Base-by-base conservation (phyloP, 2,797 vertebrate genomes). In the Psittacula echo region DNA sequence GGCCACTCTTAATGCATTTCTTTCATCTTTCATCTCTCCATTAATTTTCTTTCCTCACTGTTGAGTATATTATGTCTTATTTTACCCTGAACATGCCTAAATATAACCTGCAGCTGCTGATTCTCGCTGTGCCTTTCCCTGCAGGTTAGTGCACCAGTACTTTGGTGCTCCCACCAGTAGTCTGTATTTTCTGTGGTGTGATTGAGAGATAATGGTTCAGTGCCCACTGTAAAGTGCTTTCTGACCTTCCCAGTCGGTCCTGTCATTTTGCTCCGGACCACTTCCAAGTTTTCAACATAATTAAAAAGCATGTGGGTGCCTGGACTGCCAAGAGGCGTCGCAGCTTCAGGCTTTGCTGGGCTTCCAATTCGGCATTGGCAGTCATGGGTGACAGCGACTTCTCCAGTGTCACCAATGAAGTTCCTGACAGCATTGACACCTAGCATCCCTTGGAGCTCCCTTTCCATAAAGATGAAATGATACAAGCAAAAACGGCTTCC, bases 311-410 rank as follows among this genome's bases (percentile, higher is more conserved):
- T 0, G 22, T 58, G 60, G 23, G 54, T 1, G 2, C 64, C 78
- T 66, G 71, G 41, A 61, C 75, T 27, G 45, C 34, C 19, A 18
- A 22, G 1, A 27, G n/a, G 23, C 30, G 29, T 60, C 67, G 61
- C 74, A 91, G 74, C 58, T 89, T 30, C 77, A 17, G 61, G 34
- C 34, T 94, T 44, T 58, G 65, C 58, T n/a, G 66, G 70, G 42
- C 39, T 70, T 80, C 64, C 7, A 26, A 4, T 20, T 13, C 1
- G 0, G 0, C 5, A 0, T 2, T 32, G 26, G 30, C 50, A 17
- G 37, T 41, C 54, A 51, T 16, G 16, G 64, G 29, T n/a, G 61
- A 70, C 2, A 2, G 44, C 34, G 76, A 54, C 73, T 61, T 44
- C 51, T 66, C 24, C 77, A n/a, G 66, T 2, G 53, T 50, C 11